These are phyloP conservation scores for Pecten maximus DNA, from an alignment of 2,888 invertebrate genomes.

Conservation along the genomic window DNA sequence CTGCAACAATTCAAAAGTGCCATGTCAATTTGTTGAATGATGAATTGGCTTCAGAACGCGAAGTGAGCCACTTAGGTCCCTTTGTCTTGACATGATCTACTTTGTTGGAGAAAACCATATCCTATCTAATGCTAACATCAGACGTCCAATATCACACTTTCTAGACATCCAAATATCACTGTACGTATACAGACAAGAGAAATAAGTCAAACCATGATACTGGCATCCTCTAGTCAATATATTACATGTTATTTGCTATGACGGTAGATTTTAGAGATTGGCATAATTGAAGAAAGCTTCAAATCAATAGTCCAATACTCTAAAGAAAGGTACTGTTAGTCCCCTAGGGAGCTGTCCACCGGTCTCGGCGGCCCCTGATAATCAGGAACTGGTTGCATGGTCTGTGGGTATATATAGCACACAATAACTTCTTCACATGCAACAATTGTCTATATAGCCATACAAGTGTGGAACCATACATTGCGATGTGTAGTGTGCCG, in stretches of 20 bases:
- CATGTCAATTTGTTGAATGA: slow-evolving; percentile 17
- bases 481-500: neutral
- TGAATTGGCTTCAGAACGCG: neutral
- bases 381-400: slow-evolving; percentile 5
- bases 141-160: neutral
- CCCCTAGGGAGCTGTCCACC: neutral
- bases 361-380: neutral
- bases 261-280: slow-evolving; percentile 22
- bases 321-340: neutral
- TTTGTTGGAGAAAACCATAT: neutral
- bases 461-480: neutral
- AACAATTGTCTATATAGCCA: neutral
- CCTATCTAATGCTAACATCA: neutral
- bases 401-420: neutral
- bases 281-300: slow-evolving; percentile 10
- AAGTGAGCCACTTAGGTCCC: neutral
- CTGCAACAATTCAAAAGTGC: neutral
- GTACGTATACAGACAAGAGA: neutral
- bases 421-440: neutral
- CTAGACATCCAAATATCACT: neutral
- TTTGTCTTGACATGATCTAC: neutral
- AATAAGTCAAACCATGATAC: neutral
- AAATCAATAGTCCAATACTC: neutral
- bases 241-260: slow-evolving; percentile 16
- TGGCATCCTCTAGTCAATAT: neutral